Percentiles rank a stretch among this genome's conserved stretches.
Conservation (phyloP, 2,797 vertebrate genomes). For the Heliangelus exortis region DNA sequence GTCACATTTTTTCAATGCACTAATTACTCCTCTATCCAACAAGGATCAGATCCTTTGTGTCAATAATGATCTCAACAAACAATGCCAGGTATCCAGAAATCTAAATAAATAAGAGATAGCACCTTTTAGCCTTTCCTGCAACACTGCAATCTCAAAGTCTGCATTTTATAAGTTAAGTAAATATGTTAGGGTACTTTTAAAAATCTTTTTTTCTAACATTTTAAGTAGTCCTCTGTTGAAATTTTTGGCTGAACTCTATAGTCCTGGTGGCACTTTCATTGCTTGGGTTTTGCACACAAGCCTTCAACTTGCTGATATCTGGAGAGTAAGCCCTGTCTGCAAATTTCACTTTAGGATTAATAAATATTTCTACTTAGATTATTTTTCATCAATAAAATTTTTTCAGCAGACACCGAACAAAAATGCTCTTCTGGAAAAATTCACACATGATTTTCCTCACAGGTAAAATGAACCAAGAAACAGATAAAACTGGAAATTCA, state of each 20-base stretch:
- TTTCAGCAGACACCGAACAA: not conserved
- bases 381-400: not conserved
- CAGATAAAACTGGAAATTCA: not conserved
- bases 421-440: not conserved
- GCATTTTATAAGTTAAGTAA: not conserved
- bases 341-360: not conserved
- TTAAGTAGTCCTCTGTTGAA: not conserved
- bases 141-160: not conserved
- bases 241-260: not conserved
- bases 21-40: not conserved
- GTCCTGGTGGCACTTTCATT: not conserved
- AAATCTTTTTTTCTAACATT: not conserved
- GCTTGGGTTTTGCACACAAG: not conserved
- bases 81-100: not conserved
- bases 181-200: rapidly evolving
- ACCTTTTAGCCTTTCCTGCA: not conserved
- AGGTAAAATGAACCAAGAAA: not conserved
- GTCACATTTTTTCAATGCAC: not conserved
- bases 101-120: not conserved
- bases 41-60: not conserved
- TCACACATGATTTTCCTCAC: not conserved
- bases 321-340: not conserved
- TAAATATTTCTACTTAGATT: not conserved
- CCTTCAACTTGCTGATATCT: not conserved
- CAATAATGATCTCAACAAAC: not conserved